Percentiles rank a stretch among this genome's conserved stretches.
These are phyloP conservation scores for Sebastes nivosus DNA, from an alignment of 2,797 vertebrate species.

Conservation along the genomic window DNA sequence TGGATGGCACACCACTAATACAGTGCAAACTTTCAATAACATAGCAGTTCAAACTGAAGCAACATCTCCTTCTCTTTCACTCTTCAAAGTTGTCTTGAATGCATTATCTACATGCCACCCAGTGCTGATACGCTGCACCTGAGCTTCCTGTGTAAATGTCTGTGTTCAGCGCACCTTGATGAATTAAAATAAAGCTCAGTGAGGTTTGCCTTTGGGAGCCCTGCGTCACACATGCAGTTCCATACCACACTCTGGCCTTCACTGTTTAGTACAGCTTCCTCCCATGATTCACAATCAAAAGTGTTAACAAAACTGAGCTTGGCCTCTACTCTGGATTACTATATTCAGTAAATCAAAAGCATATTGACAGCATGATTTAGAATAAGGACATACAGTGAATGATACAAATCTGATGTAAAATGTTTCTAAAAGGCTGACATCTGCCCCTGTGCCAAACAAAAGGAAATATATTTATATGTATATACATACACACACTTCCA, in stretches of 20 bases:
- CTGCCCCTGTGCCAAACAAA: constrained; percentile 85
- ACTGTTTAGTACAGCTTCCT: constrained; percentile 38
- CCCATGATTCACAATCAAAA: constrained; percentile 14
- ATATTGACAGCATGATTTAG: constrained; percentile 83
- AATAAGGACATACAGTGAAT: constrained; percentile 83
- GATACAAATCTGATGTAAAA: constrained; percentile 87
- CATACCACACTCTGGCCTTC: constrained; percentile 81
- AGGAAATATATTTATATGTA: constrained; percentile 80
- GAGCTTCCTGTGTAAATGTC: constrained; percentile 57
- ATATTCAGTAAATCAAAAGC: constrained; percentile 79
- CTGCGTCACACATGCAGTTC: constrained; percentile 83
- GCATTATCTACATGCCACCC: constrained; percentile 43
- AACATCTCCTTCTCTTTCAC: background rate
- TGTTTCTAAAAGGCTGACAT: constrained; percentile 83
- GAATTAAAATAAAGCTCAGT: constrained; percentile 75
- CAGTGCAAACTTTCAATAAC: constrained; percentile 1
- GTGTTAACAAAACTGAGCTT: constrained; percentile 48
- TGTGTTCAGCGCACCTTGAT: constrained; percentile 77
- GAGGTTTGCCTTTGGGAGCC: constrained; percentile 76
- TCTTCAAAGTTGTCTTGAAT: constrained; percentile 25
- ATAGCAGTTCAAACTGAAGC: background rate
- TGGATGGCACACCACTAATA: background rate
- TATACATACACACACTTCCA: constrained; percentile 71
- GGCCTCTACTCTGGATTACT: constrained; percentile 71
- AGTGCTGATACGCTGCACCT: constrained; percentile 83